phyloP scores from a whole-genome alignment of 1,140 invertebrate genomes.

The Sesamia nonagrioides region DNA sequence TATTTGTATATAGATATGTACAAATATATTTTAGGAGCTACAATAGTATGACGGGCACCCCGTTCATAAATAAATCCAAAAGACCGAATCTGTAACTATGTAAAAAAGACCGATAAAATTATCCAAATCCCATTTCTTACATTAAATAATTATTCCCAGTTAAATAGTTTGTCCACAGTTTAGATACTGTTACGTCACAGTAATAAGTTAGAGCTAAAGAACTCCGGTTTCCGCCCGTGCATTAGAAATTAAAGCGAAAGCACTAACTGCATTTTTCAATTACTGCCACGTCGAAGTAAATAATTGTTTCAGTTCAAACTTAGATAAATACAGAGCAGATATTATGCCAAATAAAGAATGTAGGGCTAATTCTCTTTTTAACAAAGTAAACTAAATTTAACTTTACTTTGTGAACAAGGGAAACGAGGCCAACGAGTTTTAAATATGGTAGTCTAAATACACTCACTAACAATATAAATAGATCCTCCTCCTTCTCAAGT shows the following conservation, averaged over 20 bases:
- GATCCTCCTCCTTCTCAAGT: too few relatives aligned
- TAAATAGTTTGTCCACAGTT: conserved; percentile 25
- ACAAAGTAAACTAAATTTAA: too few relatives aligned
- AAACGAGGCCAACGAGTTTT: too few relatives aligned
- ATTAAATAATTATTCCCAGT: conserved; percentile 21
- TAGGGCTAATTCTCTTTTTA: neutral
- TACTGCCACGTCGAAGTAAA: conserved; percentile 52
- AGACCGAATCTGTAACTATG: too few relatives aligned
- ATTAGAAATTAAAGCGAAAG: conserved; percentile 58
- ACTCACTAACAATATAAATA: too few relatives aligned
- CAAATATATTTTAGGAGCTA: too few relatives aligned
- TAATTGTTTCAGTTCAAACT: neutral
- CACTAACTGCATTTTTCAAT: conserved; percentile 61
- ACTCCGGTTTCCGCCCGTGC: conserved; percentile 13
- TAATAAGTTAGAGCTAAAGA: conserved; percentile 19
- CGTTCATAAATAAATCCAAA: too few relatives aligned
- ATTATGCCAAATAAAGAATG: neutral
- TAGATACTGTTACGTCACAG: conserved; percentile 22
- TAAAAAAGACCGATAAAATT: neutral
- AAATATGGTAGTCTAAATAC: too few relatives aligned
- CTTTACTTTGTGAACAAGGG: too few relatives aligned
- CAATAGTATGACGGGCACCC: too few relatives aligned
- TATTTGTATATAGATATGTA: too few relatives aligned
- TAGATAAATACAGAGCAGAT: neutral
- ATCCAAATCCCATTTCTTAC: conserved; percentile 12